A percentile compares a stretch with the other conserved stretches of the same genome.
Evolutionary conservation across 1,140 invertebrate genomes (phyloP).

Genomic region (Battus philenor): DNA sequence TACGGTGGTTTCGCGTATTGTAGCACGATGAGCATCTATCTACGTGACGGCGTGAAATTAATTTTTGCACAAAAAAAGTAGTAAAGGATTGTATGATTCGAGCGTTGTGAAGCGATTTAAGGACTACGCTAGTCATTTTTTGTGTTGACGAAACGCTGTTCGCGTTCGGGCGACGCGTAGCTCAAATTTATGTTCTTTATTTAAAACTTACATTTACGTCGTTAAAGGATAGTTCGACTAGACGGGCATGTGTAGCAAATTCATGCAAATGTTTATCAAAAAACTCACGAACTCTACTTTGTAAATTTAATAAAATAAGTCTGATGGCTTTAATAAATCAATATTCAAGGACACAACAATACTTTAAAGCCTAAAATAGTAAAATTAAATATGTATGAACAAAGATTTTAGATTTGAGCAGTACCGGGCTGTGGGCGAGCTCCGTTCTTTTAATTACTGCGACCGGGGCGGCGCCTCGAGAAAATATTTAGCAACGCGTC

Average conservation of each 20-base stretch:
- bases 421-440: constrained; percentile 33
- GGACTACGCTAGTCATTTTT: not conserved
- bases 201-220: too few species aligned
- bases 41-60: constrained; percentile 16
- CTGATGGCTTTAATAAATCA: too few species aligned
- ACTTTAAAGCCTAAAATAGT: too few species aligned
- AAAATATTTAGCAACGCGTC: constrained; percentile 67
- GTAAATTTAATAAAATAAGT: too few species aligned
- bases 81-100: constrained; percentile 7
- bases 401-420: constrained; percentile 63
- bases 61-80: constrained; percentile 5
- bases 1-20: constrained; percentile 32
- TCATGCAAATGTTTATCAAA: too few species aligned
- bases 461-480: constrained; percentile 44
- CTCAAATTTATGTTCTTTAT: too few species aligned
- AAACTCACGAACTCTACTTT: too few species aligned
- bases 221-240: too few species aligned
- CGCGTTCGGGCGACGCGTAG: not conserved
- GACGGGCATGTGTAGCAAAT: too few species aligned
- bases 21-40: constrained; percentile 14
- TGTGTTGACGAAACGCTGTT: not conserved
- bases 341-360: too few species aligned
- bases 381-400: constrained; percentile 53
- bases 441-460: constrained; percentile 67
- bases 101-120: constrained; percentile 6